Conservation (phyloP, 2,797 vertebrate genomes). For the Muraenolepis orangiensis region DNA sequence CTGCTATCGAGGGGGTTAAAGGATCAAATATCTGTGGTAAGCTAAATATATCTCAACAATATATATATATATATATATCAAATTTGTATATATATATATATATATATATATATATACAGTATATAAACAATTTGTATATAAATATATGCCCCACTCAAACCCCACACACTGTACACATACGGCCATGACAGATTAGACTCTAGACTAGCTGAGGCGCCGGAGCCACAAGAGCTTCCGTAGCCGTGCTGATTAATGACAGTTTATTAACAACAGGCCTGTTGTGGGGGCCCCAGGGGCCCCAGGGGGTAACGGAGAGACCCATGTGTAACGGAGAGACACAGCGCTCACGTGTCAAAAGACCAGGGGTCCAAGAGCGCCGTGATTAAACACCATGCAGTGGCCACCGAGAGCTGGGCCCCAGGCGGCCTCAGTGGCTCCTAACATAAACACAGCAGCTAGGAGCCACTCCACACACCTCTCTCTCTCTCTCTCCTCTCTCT, state of each 20-base stretch:
- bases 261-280: conserved; percentile 78
- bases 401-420: conserved; percentile 57
- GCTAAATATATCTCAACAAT: conserved; percentile 4
- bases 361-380: conserved; percentile 71
- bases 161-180: conserved; percentile 9
- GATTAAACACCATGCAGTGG: conserved; percentile 74
- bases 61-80: conserved; percentile 12
- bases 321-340: conserved; percentile 64
- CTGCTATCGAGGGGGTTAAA: too few relatives aligned
- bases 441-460: conserved; percentile 56
- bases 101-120: conserved; percentile 7
- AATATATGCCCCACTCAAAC: conserved; percentile 12
- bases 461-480: conserved; percentile 58
- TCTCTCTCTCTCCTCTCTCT: conserved; percentile 39
- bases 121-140: neutral
- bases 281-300: conserved; percentile 64
- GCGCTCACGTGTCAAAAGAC: too few relatives aligned
- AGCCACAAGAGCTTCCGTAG: conserved; percentile 67
- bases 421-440: conserved; percentile 69
- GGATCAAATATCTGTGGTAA: too few relatives aligned
- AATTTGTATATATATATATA: neutral
- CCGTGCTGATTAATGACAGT: conserved; percentile 73
- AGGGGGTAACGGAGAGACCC: conserved; percentile 61
- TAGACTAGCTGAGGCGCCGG: conserved; percentile 64
- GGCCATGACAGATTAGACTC: conserved; percentile 64